Conservation (phyloP, 2,797 vertebrate species). For the Atherinosoma microstoma region DNA sequence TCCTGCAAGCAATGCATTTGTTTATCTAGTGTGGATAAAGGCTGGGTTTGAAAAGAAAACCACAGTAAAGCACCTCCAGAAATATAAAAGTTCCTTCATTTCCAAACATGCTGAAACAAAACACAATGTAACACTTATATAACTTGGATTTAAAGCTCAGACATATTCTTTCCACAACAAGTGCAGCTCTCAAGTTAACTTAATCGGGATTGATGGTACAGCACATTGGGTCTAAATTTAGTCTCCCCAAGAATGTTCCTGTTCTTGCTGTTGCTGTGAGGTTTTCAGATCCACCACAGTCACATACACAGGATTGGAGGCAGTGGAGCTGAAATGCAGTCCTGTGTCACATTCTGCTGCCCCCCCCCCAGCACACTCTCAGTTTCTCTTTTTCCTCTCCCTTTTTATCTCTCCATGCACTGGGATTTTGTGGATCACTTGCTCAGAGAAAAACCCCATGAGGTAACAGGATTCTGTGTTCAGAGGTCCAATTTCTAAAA, state of each 20-base stretch:
- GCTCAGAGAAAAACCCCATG: slow-evolving; percentile 56
- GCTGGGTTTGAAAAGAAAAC: neutral
- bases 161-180: slow-evolving; percentile 66
- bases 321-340: slow-evolving; percentile 76
- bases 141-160: slow-evolving; percentile 61
- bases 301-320: slow-evolving; percentile 68
- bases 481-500: slow-evolving; percentile 63
- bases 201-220: slow-evolving; percentile 81
- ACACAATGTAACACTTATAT: slow-evolving; percentile 64
- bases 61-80: slow-evolving; percentile 17
- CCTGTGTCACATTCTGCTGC: slow-evolving; percentile 61
- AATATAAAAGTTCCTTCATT: slow-evolving; percentile 33
- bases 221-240: slow-evolving; percentile 80
- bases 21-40: slow-evolving; percentile 15
- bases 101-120: slow-evolving; percentile 28
- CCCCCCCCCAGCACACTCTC: neutral
- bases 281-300: slow-evolving; percentile 74
- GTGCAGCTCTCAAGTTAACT: slow-evolving; percentile 51
- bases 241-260: slow-evolving; percentile 73
- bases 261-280: slow-evolving; percentile 69
- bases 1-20: neutral
- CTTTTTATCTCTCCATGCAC: slow-evolving; percentile 62
- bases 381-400: slow-evolving; percentile 36
- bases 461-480: slow-evolving; percentile 54
- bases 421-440: slow-evolving; percentile 72